phyloP scores from a whole-genome alignment of 64 coral and sea anemone genomes.

The Acropora tenuis region DNA sequence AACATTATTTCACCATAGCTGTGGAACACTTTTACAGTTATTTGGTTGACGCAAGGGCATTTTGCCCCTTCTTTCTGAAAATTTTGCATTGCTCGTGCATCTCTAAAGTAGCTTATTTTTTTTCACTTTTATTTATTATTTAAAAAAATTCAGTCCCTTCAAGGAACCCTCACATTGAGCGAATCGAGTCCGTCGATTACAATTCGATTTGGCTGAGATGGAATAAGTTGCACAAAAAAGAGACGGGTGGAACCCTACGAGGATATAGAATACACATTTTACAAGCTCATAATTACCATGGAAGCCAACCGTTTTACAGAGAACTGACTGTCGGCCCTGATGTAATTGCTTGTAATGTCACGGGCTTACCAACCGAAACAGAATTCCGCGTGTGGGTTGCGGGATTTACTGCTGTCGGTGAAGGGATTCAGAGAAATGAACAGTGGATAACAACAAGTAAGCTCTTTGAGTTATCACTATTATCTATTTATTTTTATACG shows the following conservation, averaged over 20 bases:
- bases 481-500: too few relatives aligned
- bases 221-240: not conserved
- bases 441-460: conserved; percentile 25
- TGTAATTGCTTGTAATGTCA: not conserved
- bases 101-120: too few relatives aligned
- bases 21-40: too few relatives aligned
- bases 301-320: not conserved
- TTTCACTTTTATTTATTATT: not conserved
- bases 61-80: too few relatives aligned
- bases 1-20: too few relatives aligned
- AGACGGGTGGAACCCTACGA: not conserved
- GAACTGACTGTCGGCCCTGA: not conserved
- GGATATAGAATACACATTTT: not conserved
- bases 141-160: not conserved
- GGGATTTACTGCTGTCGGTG: not conserved
- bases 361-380: not conserved
- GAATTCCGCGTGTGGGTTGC: conserved; percentile 1
- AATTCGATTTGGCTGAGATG: conserved; percentile 10
- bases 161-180: not conserved
- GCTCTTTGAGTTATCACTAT: too few relatives aligned
- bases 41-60: too few relatives aligned
- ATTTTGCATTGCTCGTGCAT: too few relatives aligned
- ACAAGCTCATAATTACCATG: not conserved
- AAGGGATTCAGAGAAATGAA: not conserved
- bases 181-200: not conserved